Percentiles rank a stretch among this genome's conserved stretches.
Evolutionary conservation across 2,888 invertebrate genomes (phyloP).

Genomic region (Clepsis dumicolana): DNA sequence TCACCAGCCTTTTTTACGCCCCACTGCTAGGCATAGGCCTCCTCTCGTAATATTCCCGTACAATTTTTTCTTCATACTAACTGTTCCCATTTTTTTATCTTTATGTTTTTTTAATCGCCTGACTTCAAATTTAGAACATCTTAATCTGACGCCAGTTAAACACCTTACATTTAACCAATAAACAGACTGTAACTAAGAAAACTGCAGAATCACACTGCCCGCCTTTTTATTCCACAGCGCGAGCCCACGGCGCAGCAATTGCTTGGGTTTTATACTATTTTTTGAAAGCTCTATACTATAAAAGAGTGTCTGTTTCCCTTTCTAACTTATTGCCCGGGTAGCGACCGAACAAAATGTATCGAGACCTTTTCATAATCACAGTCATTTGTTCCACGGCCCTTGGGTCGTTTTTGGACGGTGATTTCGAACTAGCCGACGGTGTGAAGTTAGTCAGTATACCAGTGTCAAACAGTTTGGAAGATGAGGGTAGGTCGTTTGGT

Average conservation of each 20-base stretch:
- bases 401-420: conserved; percentile 76
- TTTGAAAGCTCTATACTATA: conserved; percentile 80
- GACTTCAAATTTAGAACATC: background rate
- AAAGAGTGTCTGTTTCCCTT: conserved; percentile 69
- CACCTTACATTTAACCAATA: conserved; percentile 15
- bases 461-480: conserved; percentile 78
- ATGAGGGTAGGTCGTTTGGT: conserved; percentile 78
- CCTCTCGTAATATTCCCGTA: too few species aligned
- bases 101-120: background rate
- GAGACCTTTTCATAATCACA: conserved; percentile 56
- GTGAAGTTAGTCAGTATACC: conserved; percentile 87
- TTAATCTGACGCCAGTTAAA: conserved; percentile 12
- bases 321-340: conserved; percentile 74
- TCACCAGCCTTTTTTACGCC: too few species aligned
- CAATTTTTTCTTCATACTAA: too few species aligned
- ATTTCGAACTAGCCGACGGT: conserved; percentile 87
- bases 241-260: conserved; percentile 62
- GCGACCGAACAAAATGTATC: conserved; percentile 72
- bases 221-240: conserved; percentile 62
- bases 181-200: conserved; percentile 49
- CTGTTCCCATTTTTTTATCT: too few species aligned
- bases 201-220: conserved; percentile 58
- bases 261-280: conserved; percentile 67
- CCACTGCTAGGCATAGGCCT: too few species aligned
- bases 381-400: conserved; percentile 55